phyloP scores from a whole-genome alignment of 2,888 invertebrate species.

The Apoda limacodes region DNA sequence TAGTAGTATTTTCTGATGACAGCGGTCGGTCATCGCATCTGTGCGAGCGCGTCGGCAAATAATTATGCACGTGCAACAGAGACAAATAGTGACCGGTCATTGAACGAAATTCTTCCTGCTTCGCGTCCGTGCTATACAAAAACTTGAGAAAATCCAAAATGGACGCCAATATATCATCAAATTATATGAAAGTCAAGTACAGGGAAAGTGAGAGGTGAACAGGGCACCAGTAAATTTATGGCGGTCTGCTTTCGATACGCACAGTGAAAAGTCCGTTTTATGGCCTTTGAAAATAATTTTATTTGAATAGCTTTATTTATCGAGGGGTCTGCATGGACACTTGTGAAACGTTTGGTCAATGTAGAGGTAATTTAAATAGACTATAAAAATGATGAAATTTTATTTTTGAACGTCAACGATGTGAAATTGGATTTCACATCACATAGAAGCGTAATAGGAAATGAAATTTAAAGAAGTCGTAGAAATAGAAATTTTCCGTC shows the following conservation, averaged over 20 bases:
- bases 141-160: slow-evolving; percentile 64
- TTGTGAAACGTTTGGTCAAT: slow-evolving; percentile 22
- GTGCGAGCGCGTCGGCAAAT: too few relatives aligned
- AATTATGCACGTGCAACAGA: too few relatives aligned
- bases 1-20: too few relatives aligned
- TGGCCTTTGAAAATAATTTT: slow-evolving; percentile 49
- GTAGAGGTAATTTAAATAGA: slow-evolving; percentile 6
- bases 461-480: slow-evolving; percentile 35
- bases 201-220: slow-evolving; percentile 61
- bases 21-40: too few relatives aligned
- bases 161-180: slow-evolving; percentile 64
- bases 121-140: too few relatives aligned
- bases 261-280: slow-evolving; percentile 54
- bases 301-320: slow-evolving; percentile 43
- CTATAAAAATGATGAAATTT: slow-evolving; percentile 21
- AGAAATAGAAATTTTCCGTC: slow-evolving; percentile 47
- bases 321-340: slow-evolving; percentile 23
- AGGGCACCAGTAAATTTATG: slow-evolving; percentile 53
- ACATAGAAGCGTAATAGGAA: slow-evolving; percentile 32
- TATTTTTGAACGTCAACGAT: slow-evolving; percentile 27
- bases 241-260: slow-evolving; percentile 63
- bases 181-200: slow-evolving; percentile 69
- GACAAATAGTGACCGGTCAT: too few relatives aligned
- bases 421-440: slow-evolving; percentile 24
- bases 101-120: too few relatives aligned